phyloP scores from a whole-genome alignment of 2,113 vertebrate genomes.

The Phrynosoma platyrhinos region DNA sequence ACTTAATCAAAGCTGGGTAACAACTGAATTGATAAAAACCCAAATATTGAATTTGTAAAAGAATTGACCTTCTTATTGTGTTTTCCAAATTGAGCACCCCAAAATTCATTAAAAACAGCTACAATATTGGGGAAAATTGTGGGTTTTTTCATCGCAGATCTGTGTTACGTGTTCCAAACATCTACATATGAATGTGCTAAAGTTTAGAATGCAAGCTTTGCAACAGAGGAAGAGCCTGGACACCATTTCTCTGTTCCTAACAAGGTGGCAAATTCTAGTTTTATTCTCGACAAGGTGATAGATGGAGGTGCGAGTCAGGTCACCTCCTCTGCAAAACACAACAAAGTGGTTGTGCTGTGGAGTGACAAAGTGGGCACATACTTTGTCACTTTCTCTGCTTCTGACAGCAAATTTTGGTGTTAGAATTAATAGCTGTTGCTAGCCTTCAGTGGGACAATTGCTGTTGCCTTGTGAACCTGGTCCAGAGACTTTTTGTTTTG shows the following conservation, averaged over 20 bases:
- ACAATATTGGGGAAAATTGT: too few species aligned
- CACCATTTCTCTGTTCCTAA: background rate
- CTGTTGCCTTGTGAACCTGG: too few species aligned
- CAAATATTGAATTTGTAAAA: too few species aligned
- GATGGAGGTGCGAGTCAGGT: fast-evolving
- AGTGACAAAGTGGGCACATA: fast-evolving
- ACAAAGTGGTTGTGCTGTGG: fast-evolving
- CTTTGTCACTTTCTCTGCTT: slow-evolving; percentile 12
- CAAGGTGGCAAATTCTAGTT: background rate
- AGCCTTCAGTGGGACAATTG: background rate
- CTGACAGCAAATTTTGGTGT: background rate
- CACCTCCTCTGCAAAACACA: background rate
- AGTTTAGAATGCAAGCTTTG: background rate
- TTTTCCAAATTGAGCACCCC: too few species aligned
- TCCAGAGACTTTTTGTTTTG: too few species aligned
- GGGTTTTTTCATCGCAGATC: too few species aligned
- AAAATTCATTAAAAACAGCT: too few species aligned
- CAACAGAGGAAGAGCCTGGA: background rate
- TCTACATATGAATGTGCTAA: background rate
- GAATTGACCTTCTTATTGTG: too few species aligned
- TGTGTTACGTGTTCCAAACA: background rate
- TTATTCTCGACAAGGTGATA: background rate
- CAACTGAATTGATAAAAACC: too few species aligned
- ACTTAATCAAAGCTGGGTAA: too few species aligned
- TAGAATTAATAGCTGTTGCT: slow-evolving; percentile 19